A percentile compares a stretch with the other conserved stretches of the same genome.
These are phyloP conservation scores for Delia radicum DNA, from an alignment of 1,140 invertebrate genomes.

Conservation along the genomic window DNA sequence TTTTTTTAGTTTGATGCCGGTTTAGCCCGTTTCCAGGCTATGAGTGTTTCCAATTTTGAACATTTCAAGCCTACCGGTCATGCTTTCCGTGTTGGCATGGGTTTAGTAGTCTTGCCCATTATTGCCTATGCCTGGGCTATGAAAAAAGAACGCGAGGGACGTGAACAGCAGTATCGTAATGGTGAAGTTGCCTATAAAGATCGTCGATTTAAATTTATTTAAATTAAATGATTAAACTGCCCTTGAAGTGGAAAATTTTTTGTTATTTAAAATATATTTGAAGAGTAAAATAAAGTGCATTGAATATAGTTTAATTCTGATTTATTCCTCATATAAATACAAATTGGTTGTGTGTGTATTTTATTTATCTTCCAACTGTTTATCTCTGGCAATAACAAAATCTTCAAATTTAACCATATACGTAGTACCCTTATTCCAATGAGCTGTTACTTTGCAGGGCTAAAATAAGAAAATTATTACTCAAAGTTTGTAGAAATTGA, in stretches of 20 bases:
- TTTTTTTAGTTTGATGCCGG: slow-evolving; percentile 72
- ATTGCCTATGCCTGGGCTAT: slow-evolving; percentile 59
- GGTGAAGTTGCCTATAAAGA: slow-evolving; percentile 74
- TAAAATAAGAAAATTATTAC: slow-evolving; percentile 61
- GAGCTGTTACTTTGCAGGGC: slow-evolving; percentile 94
- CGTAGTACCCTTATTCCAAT: slow-evolving; percentile 99
- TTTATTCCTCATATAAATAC: slow-evolving; percentile 7
- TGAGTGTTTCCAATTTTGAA: slow-evolving; percentile 65
- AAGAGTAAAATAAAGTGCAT: slow-evolving; percentile 21
- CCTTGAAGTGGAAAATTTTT: background rate
- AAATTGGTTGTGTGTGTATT: slow-evolving; percentile 46
- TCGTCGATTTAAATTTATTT: slow-evolving; percentile 63
- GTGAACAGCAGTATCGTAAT: slow-evolving; percentile 63
- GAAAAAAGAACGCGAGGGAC: slow-evolving; percentile 58
- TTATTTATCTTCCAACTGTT: slow-evolving; percentile 86
- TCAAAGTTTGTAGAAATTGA: background rate
- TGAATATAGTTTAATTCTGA: slow-evolving; percentile 25
- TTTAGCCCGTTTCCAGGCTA: slow-evolving; percentile 68
- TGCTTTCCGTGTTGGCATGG: slow-evolving; percentile 60
- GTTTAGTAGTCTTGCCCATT: slow-evolving; percentile 63
- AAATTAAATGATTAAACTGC: slow-evolving; percentile 31
- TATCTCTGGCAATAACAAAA: slow-evolving; percentile 88
- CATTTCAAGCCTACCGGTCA: slow-evolving; percentile 68
- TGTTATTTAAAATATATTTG: slow-evolving; percentile 4
- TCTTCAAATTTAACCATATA: slow-evolving; percentile 99